phyloP scores from a whole-genome alignment of 2,888 invertebrate species.

The Gisinianus flammeolus region DNA sequence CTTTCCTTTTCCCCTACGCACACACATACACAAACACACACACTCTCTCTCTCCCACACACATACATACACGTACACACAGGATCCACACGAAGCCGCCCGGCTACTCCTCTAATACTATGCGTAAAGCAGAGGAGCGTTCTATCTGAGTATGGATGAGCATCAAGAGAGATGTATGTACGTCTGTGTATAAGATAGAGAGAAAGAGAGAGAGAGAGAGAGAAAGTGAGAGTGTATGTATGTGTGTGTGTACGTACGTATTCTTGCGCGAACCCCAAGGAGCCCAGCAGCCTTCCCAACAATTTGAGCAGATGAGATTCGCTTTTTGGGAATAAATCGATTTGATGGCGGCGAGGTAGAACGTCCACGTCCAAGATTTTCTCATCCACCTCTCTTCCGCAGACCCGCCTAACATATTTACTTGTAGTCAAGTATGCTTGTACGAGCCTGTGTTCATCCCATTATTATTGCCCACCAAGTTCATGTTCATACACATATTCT shows the following conservation, averaged over 20 bases:
- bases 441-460: slow-evolving; percentile 7
- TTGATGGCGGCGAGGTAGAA: slow-evolving; percentile 29
- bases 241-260: slow-evolving; percentile 13
- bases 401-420: slow-evolving; percentile 8
- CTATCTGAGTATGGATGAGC: background rate
- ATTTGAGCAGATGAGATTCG: slow-evolving; percentile 38
- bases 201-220: background rate
- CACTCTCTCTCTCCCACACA: background rate
- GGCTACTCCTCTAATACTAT: background rate
- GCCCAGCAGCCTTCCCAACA: slow-evolving; percentile 21
- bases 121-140: background rate
- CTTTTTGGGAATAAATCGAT: slow-evolving; percentile 32
- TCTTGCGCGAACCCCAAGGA: slow-evolving; percentile 29
- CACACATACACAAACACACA: background rate
- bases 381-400: slow-evolving; percentile 6
- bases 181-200: background rate
- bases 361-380: slow-evolving; percentile 20
- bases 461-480: slow-evolving; percentile 17
- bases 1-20: too few relatives aligned
- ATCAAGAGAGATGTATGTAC: background rate
- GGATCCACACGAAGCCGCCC: too few relatives aligned
- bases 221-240: slow-evolving; percentile 16
- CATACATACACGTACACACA: background rate
- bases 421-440: slow-evolving; percentile 22
- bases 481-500: background rate